phyloP scores from a whole-genome alignment of 2,888 invertebrate genomes.

The Agonopterix arenella region DNA sequence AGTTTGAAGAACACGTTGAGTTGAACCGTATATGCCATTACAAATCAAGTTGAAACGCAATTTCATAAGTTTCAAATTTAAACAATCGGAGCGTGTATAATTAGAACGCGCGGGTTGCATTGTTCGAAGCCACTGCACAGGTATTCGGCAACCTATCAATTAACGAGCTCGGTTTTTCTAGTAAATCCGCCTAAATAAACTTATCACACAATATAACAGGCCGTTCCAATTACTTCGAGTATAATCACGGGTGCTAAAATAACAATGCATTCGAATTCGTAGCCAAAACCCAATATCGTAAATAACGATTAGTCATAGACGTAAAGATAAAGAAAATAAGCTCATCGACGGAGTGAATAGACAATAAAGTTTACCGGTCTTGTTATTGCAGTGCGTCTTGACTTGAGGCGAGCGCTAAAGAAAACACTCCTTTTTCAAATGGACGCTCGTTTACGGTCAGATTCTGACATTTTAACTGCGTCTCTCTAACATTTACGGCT shows the following conservation, averaged over 20 bases:
- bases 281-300: constrained; percentile 31
- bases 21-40: constrained; percentile 31
- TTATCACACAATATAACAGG: constrained; percentile 26
- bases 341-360: constrained; percentile 63
- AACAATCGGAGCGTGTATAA: constrained; percentile 68
- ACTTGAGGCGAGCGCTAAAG: constrained; percentile 45
- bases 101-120: constrained; percentile 49
- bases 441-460: constrained; percentile 64
- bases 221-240: constrained; percentile 30
- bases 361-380: constrained; percentile 58
- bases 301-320: constrained; percentile 61
- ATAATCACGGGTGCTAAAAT: constrained; percentile 41
- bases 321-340: constrained; percentile 60
- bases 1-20: constrained; percentile 27
- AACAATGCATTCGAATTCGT: constrained; percentile 39
- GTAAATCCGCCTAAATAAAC: constrained; percentile 65
- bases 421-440: constrained; percentile 70
- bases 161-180: constrained; percentile 43
- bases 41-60: constrained; percentile 46
- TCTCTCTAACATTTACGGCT: constrained; percentile 62
- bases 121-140: constrained; percentile 66
- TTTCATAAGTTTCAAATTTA: constrained; percentile 72
- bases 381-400: constrained; percentile 52
- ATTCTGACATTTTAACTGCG: constrained; percentile 70
- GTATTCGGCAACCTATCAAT: constrained; percentile 67